Base-by-base conservation (phyloP, 2,113 vertebrate genomes). In the Rallus limicola region DNA sequence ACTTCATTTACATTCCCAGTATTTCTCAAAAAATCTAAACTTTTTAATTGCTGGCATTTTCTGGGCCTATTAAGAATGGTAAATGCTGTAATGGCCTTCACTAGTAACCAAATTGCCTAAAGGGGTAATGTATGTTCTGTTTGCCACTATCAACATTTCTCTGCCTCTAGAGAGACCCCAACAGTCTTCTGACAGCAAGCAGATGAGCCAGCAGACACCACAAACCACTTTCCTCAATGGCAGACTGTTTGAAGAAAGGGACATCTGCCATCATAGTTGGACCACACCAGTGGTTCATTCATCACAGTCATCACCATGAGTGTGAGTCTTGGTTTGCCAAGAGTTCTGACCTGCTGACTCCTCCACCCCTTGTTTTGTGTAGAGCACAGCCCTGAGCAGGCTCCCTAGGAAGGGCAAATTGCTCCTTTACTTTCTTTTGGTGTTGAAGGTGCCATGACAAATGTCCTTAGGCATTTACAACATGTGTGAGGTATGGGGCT, bases 201-300 rank as follows among this genome's bases (percentile, higher is more conserved):
- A 79, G 44, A 56, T 6, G 46, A 78, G 48, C 10, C 56, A 52
- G 24, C 71, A 88, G 56, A 53, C 26, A 44, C 64, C 2, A 13
- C 44, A 53, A 67, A 80, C 63, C 12, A 25, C 21, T 40, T 67
- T 28, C 62, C 84, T n/a, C 42, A 11, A 8, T 9, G 29, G 29
- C 33, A 82, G 5, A 38, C 13, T 79, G 16, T 67, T 44, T 2
- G 6, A 84, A 60, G 46, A 50, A 72, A 48, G 21, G 29, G 29
- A 91, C 3, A 3, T 29, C 29, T 53, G 8, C 20, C 5, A 3
- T 13, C 9, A 5, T 15, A 56, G 34, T 2, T 0, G 0, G 25
- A 24, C 23, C 16, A 50, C 1, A 60, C 46, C 1, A 0, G 25
- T 7, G 23, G 9, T 74, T 78, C 80, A 15, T 34, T 44, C 31